phyloP scores from a whole-genome alignment of 2,797 vertebrate genomes.

The Synanceia verrucosa region DNA sequence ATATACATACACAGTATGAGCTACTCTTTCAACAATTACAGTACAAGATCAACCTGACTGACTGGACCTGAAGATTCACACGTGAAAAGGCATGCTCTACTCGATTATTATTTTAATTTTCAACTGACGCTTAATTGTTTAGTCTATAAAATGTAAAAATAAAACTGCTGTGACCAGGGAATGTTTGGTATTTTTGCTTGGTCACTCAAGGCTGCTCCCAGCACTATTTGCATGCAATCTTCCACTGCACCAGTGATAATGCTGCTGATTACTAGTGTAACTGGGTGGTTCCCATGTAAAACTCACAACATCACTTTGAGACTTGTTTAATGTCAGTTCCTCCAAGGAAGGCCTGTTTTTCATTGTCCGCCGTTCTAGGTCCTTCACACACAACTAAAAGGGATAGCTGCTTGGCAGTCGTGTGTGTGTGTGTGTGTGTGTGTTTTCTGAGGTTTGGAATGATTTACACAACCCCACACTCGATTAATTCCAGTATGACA shows the following conservation, averaged over 20 bases:
- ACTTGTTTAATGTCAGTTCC: conserved; percentile 8
- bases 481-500: conserved; percentile 72
- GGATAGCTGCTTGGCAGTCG: conserved; percentile 43
- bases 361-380: conserved; percentile 31
- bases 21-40: conserved; percentile 14
- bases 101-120: conserved; percentile 8
- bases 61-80: not conserved
- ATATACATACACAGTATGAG: conserved; percentile 12
- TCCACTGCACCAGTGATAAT: not conserved
- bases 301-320: conserved; percentile 4
- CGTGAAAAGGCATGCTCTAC: not conserved
- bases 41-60: not conserved
- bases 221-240: not conserved
- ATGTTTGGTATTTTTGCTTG: not conserved
- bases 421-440: conserved; percentile 3
- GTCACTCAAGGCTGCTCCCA: not conserved
- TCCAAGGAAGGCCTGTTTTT: conserved; percentile 25
- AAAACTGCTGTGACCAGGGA: not conserved
- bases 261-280: conserved; percentile 1
- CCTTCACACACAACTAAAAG: conserved; percentile 28
- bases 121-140: not conserved
- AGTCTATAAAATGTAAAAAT: not conserved
- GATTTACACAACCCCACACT: conserved; percentile 73
- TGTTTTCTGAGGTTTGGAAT: conserved; percentile 72
- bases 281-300: not conserved